Conservation (phyloP, 2,113 vertebrate species). For the Ptilorrhoa leucosticta region DNA sequence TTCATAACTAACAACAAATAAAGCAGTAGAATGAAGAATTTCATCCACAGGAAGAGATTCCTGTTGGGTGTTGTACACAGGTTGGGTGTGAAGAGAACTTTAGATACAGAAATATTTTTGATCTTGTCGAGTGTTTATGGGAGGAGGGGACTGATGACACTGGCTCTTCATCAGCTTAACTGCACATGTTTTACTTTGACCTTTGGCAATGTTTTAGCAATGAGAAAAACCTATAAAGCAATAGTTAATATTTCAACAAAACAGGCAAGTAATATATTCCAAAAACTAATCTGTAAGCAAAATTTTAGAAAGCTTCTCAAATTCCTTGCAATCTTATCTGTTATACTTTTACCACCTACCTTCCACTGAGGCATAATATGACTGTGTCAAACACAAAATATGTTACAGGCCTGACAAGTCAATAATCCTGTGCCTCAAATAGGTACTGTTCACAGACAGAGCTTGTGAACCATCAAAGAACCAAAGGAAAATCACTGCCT, state of each 20-base stretch:
- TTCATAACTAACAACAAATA: background rate
- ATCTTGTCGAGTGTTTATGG: background rate
- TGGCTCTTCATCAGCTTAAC: background rate
- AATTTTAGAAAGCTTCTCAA: background rate
- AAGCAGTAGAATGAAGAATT: background rate
- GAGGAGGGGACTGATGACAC: background rate
- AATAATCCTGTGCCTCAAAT: background rate
- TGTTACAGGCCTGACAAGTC: background rate
- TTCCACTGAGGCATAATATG: background rate
- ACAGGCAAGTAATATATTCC: background rate
- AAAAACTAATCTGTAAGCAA: background rate
- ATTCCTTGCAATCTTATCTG: background rate
- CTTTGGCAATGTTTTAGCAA: background rate
- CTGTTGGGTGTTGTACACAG: background rate
- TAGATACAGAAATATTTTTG: background rate
- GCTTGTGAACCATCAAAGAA: background rate
- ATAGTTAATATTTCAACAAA: background rate
- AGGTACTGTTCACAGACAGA: background rate
- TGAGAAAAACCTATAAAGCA: background rate
- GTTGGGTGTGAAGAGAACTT: background rate
- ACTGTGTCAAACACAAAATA: background rate
- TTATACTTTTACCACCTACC: background rate
- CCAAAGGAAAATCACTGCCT: background rate
- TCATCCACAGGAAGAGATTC: background rate
- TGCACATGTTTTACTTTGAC: background rate